Conservation (phyloP, 2,797 vertebrate genomes). For the Sebastes itinus region DNA sequence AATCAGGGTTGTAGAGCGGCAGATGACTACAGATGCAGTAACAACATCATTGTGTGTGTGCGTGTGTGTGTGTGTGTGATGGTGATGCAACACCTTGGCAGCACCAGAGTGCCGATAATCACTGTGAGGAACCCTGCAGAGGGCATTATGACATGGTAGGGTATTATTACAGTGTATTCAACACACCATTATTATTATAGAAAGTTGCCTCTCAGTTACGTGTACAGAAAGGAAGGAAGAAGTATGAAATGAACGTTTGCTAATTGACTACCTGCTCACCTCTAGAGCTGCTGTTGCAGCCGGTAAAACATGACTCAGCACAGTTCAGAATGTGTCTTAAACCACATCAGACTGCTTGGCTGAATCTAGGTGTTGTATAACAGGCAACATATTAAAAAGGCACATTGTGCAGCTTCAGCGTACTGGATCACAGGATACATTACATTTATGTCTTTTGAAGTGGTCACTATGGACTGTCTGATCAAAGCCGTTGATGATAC, state of each 20-base stretch:
- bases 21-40: neutral
- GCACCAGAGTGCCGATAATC: neutral
- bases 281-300: neutral
- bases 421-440: too few relatives aligned
- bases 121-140: neutral
- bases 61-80: neutral
- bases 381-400: too few relatives aligned
- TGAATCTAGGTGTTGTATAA: too few relatives aligned
- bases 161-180: neutral
- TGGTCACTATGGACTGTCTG: too few relatives aligned
- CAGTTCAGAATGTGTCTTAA: constrained; percentile 14
- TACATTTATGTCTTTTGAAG: too few relatives aligned
- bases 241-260: neutral
- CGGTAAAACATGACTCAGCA: too few relatives aligned
- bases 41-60: neutral
- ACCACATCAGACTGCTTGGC: constrained; percentile 29
- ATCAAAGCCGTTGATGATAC: too few relatives aligned
- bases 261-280: constrained; percentile 15
- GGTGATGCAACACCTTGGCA: constrained; percentile 28
- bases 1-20: neutral
- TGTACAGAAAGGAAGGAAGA: neutral
- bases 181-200: neutral
- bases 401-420: too few relatives aligned
- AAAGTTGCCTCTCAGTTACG: neutral
- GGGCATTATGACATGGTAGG: neutral